These are phyloP conservation scores for Hydractinia echinata DNA, from an alignment of 30 jellyfish, hydroid and myxozoan species.

Conservation along the genomic window DNA sequence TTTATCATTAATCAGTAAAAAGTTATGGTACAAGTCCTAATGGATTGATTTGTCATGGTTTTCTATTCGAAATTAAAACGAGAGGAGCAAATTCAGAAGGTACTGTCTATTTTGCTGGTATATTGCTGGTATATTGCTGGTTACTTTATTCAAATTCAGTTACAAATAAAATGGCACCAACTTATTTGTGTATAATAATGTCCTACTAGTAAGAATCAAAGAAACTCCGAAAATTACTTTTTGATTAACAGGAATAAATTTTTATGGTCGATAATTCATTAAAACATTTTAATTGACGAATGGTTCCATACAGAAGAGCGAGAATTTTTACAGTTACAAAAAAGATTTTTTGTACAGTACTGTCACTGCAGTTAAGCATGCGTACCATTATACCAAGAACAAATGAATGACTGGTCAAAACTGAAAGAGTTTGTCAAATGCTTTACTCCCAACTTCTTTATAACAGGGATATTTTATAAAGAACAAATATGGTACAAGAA, in stretches of 20 bases:
- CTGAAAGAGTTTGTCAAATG: too few species aligned
- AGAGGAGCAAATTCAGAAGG: slow-evolving; percentile 26
- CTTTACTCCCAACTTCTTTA: too few species aligned
- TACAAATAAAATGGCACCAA: slow-evolving; percentile 24
- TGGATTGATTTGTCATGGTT: slow-evolving; percentile 6
- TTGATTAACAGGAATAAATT: background rate
- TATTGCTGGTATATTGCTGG: slow-evolving; percentile 23
- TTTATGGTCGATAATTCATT: background rate
- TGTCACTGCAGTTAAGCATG: background rate
- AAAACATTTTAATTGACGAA: too few species aligned
- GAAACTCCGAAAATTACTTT: slow-evolving; percentile 28
- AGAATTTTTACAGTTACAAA: background rate
- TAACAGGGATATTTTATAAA: too few species aligned
- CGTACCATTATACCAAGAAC: too few species aligned
- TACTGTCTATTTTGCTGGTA: background rate
- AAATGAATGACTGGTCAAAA: too few species aligned
- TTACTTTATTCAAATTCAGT: slow-evolving; percentile 23
- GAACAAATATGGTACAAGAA: too few species aligned
- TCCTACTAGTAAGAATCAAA: slow-evolving; percentile 23
- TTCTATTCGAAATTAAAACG: slow-evolving; percentile 20
- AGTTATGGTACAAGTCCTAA: slow-evolving; percentile 25
- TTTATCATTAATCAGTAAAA: background rate
- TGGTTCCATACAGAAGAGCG: too few species aligned
- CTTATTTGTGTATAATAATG: slow-evolving; percentile 15
- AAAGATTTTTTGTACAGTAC: background rate